These are phyloP conservation scores for Tanypteryx hageni DNA, from an alignment of 2,888 invertebrate species.

Conservation along the genomic window DNA sequence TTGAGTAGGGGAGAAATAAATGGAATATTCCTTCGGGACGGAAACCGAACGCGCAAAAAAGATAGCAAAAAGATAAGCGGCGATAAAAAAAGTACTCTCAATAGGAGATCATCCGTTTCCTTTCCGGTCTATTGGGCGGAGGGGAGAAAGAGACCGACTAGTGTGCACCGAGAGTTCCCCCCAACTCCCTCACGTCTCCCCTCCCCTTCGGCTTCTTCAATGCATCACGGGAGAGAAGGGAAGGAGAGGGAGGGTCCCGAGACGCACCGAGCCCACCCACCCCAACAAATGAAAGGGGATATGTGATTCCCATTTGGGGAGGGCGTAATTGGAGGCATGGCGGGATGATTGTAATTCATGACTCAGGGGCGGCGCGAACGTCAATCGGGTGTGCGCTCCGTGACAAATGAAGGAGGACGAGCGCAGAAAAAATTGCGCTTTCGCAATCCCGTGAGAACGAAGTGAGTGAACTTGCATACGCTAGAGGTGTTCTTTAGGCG, in stretches of 20 bases:
- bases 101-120: not conserved
- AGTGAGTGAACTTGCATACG: too few relatives aligned
- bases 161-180: not conserved
- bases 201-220: not conserved
- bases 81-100: not conserved
- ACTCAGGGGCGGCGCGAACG: not conserved
- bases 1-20: not conserved
- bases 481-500: too few relatives aligned
- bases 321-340: slow-evolving; percentile 20
- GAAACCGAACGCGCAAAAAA: not conserved
- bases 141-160: not conserved
- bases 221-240: not conserved
- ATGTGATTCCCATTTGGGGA: slow-evolving; percentile 1
- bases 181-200: not conserved
- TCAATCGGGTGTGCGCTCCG: not conserved
- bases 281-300: not conserved
- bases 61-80: not conserved
- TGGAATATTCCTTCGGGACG: not conserved
- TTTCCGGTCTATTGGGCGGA: not conserved
- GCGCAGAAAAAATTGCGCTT: not conserved
- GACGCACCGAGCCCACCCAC: not conserved
- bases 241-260: not conserved
- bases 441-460: not conserved
- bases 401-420: not conserved
- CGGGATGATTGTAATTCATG: slow-evolving; percentile 5